A percentile compares a stretch with the other conserved stretches of the same genome.
Conservation (phyloP, 2,888 invertebrate genomes). For the Dryocosmus kuriphilus region DNA sequence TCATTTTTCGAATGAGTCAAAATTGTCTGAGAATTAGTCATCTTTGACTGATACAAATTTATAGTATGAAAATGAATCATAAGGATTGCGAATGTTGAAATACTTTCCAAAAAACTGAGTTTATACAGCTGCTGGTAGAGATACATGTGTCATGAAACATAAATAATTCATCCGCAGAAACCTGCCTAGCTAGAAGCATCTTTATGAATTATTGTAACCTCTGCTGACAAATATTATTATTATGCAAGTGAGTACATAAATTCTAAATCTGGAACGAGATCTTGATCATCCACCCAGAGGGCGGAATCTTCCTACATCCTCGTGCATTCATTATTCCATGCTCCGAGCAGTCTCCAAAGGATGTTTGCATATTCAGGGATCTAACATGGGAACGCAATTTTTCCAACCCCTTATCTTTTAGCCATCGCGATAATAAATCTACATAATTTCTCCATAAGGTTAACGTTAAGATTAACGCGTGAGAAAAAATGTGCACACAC, state of each 20-base stretch:
- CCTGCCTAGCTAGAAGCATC: slow-evolving; percentile 16
- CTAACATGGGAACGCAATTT: not conserved
- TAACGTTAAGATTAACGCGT: not conserved
- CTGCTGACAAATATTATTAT: slow-evolving; percentile 28
- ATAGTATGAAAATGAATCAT: too few species aligned
- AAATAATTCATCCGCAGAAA: slow-evolving; percentile 19
- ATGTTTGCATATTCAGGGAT: slow-evolving; percentile 10
- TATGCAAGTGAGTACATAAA: slow-evolving; percentile 26
- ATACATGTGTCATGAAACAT: slow-evolving; percentile 10
- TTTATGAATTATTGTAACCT: slow-evolving; percentile 32
- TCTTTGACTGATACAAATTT: too few species aligned
- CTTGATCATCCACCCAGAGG: not conserved
- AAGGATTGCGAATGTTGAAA: too few species aligned
- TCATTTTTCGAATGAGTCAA: too few species aligned
- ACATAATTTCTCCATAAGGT: not conserved
- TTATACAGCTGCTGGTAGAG: not conserved
- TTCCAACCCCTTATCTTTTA: slow-evolving; percentile 1
- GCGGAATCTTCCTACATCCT: slow-evolving; percentile 3
- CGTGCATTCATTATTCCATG: not conserved
- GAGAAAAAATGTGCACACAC: not conserved
- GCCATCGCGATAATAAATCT: not conserved
- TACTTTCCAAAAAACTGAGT: too few species aligned
- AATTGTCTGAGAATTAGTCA: too few species aligned
- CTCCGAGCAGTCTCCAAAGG: not conserved
- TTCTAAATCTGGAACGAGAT: slow-evolving; percentile 29